Evolutionary conservation across 2,113 vertebrate genomes (phyloP).

Genomic region (Caretta caretta): DNA sequence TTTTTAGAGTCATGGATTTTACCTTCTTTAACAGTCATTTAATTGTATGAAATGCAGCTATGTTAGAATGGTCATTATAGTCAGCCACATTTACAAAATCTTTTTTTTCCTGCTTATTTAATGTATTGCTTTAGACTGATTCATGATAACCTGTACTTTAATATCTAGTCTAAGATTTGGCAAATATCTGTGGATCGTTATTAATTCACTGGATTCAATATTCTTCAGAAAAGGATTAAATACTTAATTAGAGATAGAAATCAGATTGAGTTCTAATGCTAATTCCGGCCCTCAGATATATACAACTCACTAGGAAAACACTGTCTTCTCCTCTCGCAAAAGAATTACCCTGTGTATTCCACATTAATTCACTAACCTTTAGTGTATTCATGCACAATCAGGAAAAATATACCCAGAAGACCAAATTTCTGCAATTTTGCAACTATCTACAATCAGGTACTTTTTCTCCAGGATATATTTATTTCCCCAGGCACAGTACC

Average conservation of each 20-base stretch:
- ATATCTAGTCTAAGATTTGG: background rate
- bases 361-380: accelerated
- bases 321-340: background rate
- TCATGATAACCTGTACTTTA: background rate
- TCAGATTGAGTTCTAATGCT: background rate
- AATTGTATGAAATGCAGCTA: background rate
- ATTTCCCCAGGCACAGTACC: background rate
- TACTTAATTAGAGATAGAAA: background rate
- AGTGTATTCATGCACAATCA: background rate
- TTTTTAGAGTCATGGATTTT: background rate
- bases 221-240: background rate
- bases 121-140: background rate
- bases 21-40: background rate
- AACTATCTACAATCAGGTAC: background rate
- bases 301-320: background rate
- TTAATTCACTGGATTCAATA: accelerated
- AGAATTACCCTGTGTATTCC: background rate
- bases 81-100: background rate
- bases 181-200: accelerated
- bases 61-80: background rate
- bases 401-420: background rate
- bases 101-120: background rate
- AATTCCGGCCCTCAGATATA: background rate
- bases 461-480: background rate
- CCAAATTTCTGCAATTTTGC: accelerated